Percentiles rank a stretch among this genome's conserved stretches.
phyloP scores from a whole-genome alignment of 2,888 invertebrate genomes.

The Phytoseiulus persimilis region DNA sequence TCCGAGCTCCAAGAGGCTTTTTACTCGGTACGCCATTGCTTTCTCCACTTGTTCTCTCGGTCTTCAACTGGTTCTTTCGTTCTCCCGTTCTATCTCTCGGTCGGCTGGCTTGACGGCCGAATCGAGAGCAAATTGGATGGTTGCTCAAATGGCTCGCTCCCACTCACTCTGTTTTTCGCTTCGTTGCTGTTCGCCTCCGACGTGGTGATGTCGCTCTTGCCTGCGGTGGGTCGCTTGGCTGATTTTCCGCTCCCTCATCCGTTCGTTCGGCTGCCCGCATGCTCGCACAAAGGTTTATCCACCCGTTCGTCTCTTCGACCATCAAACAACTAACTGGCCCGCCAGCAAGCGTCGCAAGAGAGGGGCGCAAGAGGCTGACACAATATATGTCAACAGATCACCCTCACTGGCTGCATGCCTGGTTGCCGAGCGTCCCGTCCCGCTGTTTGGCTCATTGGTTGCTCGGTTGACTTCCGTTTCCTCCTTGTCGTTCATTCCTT shows the following conservation, averaged over 20 bases:
- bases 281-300: background rate
- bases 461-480: background rate
- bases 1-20: background rate
- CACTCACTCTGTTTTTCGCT: background rate
- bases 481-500: background rate
- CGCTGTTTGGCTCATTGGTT: background rate
- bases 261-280: background rate
- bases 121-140: background rate
- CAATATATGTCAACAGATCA: background rate
- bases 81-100: background rate
- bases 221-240: background rate
- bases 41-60: background rate
- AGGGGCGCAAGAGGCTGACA: background rate
- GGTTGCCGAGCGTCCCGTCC: background rate
- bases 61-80: background rate
- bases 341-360: background rate
- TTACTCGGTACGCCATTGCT: background rate
- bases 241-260: background rate
- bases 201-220: background rate
- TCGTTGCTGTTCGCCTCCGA: background rate
- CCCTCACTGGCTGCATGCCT: background rate
- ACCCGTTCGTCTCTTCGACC: background rate
- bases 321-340: background rate
- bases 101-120: background rate
- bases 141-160: background rate